Base-by-base conservation (phyloP, 2,888 invertebrate genomes). In the Ernsta delagoae region DNA sequence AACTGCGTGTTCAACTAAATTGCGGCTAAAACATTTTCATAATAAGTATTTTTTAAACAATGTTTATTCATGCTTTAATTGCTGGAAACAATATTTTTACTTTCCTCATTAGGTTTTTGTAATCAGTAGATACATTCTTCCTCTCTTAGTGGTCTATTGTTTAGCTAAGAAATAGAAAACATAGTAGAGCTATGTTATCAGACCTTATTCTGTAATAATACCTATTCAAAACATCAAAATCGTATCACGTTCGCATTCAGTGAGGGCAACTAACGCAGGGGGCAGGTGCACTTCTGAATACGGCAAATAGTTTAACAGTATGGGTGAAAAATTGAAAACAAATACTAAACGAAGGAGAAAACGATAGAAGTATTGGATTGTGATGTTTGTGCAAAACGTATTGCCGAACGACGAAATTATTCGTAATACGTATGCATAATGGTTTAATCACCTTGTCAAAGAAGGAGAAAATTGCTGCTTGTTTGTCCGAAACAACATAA, bases 281-380 rank as follows among this genome's bases (percentile, higher is more conserved):
- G 69, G 57, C 69, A 69, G 69, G 63, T 69, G 69, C 59, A 62
- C 36, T 69, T 56, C 39, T 53, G 63, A 43, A 59, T 59, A 63
- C 59, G 69, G 69, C 69, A 69, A 69, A 69, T 69, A 69, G 69
- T 69, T 69, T 69, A 69, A 69, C 69, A 36, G 36, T 69, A 59
- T 69, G 69, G 63, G 53, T 69, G 63, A 59, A 59, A 69, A 59
- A 69, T 69, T 63, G 69, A 63, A 69, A 69, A 64, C 69, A 69
- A 69, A 69, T 16, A 24, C 24, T 3, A 24, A 69, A 39, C 50
- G 31, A n/a, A 16, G 57, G 41, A 69, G 63, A 63, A 63, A 59
- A 59, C 43, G 41, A 53, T 8, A 7, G 9, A 9, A 41, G 41
- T 41, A 63, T 69, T 63, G 69, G 53, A 59, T 59, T 59, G 59